phyloP scores from a whole-genome alignment of 2,113 vertebrate genomes.

The Gambusia holbrooki region DNA sequence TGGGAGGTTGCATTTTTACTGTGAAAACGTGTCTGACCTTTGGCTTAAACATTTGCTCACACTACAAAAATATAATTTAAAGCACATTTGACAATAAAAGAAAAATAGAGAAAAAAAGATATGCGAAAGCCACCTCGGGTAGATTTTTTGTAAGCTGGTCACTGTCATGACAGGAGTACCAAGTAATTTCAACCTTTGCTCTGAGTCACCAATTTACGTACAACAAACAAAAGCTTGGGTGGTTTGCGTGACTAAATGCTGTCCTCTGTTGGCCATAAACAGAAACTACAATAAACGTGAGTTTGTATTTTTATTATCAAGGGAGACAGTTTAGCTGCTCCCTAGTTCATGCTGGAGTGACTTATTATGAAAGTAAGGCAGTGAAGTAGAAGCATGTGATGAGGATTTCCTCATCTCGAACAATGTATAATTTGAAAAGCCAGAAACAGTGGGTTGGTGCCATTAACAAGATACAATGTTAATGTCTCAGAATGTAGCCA shows the following conservation, averaged over 20 bases:
- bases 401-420: too few relatives aligned
- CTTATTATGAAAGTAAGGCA: too few relatives aligned
- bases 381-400: too few relatives aligned
- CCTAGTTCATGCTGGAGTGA: too few relatives aligned
- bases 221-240: neutral
- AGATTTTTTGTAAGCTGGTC: too few relatives aligned
- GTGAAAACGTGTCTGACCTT: neutral
- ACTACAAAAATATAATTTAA: neutral
- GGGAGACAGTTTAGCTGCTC: neutral
- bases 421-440: too few relatives aligned
- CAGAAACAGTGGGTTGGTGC: too few relatives aligned
- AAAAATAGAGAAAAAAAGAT: neutral
- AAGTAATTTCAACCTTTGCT: constrained; percentile 8
- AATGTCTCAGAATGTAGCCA: too few relatives aligned
- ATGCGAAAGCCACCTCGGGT: too few relatives aligned
- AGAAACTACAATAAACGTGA: constrained; percentile 5
- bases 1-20: neutral
- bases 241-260: constrained; percentile 17
- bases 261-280: constrained; percentile 43
- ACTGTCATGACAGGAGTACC: too few relatives aligned
- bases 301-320: neutral
- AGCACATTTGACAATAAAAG: neutral
- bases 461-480: too few relatives aligned
- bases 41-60: neutral
- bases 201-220: neutral